These are phyloP conservation scores for Lordiphosa fenestrarum DNA, from an alignment of 2,888 invertebrate species.

Conservation along the genomic window DNA sequence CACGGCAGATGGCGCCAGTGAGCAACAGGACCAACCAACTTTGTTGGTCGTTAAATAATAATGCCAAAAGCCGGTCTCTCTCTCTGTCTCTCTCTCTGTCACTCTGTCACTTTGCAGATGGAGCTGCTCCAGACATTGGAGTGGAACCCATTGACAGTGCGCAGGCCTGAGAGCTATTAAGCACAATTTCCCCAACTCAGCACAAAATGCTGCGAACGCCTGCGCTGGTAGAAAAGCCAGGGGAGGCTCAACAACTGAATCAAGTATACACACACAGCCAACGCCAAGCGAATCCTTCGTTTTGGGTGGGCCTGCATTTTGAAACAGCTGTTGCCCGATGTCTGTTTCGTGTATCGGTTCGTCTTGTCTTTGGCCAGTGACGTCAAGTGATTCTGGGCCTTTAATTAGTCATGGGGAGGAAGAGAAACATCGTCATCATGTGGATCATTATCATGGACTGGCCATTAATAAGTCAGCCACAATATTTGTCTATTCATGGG, in stretches of 20 bases:
- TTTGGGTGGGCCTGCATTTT: slow-evolving; percentile 49
- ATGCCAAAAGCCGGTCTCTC: slow-evolving; percentile 49
- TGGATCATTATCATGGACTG: slow-evolving; percentile 29
- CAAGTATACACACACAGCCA: slow-evolving; percentile 1
- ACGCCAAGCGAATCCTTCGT: not conserved
- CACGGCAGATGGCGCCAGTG: slow-evolving; percentile 50
- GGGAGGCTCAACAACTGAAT: slow-evolving; percentile 65
- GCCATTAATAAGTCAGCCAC: slow-evolving; percentile 57
- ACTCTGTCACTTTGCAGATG: slow-evolving; percentile 41
- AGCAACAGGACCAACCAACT: slow-evolving; percentile 34
- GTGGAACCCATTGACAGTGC: slow-evolving; percentile 35
- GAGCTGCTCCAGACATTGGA: slow-evolving; percentile 24
- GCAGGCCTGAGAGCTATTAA: slow-evolving; percentile 20
- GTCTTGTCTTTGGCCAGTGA: slow-evolving; percentile 33
- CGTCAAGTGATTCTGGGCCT: slow-evolving; percentile 48
- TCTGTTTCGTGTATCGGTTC: slow-evolving; percentile 4
- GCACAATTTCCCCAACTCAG: slow-evolving; percentile 5
- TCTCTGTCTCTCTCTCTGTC: slow-evolving; percentile 6
- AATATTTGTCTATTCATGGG: slow-evolving; percentile 62
- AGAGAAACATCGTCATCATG: slow-evolving; percentile 9
- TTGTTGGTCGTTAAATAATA: slow-evolving; percentile 47
- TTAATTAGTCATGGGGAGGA: slow-evolving; percentile 44
- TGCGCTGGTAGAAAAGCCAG: slow-evolving; percentile 48
- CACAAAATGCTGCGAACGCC: slow-evolving; percentile 18
- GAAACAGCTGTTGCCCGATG: slow-evolving; percentile 57